A percentile compares a stretch with the other conserved stretches of the same genome.
Conservation (phyloP, 1,140 invertebrate species). For the Penaeus chinensis region DNA sequence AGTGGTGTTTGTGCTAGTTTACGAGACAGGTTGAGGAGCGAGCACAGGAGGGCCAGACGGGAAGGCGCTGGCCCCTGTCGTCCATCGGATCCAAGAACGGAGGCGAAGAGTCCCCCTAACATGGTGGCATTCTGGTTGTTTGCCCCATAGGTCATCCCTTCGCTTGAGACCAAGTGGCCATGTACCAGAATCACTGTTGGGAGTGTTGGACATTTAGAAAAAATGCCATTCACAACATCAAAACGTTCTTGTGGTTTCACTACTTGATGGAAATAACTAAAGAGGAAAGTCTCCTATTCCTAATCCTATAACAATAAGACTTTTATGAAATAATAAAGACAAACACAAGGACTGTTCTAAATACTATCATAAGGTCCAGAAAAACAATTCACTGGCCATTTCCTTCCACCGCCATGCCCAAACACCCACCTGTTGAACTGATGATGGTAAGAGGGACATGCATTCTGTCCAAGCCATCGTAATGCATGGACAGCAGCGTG, state of each 20-base stretch:
- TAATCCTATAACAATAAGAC: no score
- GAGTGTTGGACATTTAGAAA: slow-evolving; percentile 1
- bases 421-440: slow-evolving; percentile 75
- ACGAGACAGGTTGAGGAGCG: slow-evolving; percentile 77
- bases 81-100: slow-evolving; percentile 75
- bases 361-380: no score
- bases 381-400: no score
- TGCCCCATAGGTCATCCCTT: slow-evolving; percentile 73
- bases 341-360: no score
- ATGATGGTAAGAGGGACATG: slow-evolving; percentile 80
- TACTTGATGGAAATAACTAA: not conserved
- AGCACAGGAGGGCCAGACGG: slow-evolving; percentile 78
- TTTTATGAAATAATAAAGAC: no score
- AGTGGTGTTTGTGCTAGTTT: slow-evolving; percentile 79
- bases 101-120: slow-evolving; percentile 77
- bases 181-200: slow-evolving; percentile 72
- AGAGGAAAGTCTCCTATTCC: not conserved
- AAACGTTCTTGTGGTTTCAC: no score
- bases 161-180: slow-evolving; percentile 74
- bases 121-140: slow-evolving; percentile 68
- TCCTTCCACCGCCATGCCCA: not conserved
- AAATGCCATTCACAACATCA: not conserved
- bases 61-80: slow-evolving; percentile 74
- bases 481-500: slow-evolving; percentile 76
- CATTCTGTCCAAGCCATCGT: slow-evolving; percentile 75